Evolutionary conservation across 2,888 invertebrate genomes (phyloP).

Genomic region (Himalopsyche japonica): DNA sequence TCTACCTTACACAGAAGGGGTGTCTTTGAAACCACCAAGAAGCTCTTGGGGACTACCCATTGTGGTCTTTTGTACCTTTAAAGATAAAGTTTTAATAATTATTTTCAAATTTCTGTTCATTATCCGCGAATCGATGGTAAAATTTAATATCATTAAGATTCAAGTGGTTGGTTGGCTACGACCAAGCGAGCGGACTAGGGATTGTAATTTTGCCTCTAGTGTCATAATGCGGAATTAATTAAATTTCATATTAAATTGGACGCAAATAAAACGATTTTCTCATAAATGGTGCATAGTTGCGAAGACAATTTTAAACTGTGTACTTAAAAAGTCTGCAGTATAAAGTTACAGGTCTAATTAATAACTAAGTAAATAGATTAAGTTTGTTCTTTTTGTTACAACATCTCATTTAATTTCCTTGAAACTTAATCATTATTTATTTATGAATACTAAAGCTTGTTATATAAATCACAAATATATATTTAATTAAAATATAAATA

Average conservation of each 20-base stretch:
- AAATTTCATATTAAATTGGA: not conserved
- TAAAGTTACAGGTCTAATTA: not conserved
- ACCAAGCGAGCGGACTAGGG: not conserved
- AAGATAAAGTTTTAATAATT: constrained; percentile 41
- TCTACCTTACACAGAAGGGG: not conserved
- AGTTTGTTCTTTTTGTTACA: not conserved
- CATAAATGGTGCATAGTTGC: not conserved
- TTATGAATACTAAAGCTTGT: no score
- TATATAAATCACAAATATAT: no score
- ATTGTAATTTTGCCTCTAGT: not conserved
- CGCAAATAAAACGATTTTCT: not conserved
- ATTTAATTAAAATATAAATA: no score
- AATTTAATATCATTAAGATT: constrained; percentile 57
- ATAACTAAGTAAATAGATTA: not conserved
- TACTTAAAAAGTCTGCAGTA: not conserved
- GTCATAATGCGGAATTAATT: constrained; percentile 13
- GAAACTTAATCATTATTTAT: no score
- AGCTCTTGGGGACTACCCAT: constrained; percentile 24
- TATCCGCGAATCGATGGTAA: constrained; percentile 40
- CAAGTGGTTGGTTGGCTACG: constrained; percentile 42
- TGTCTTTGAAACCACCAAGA: constrained; percentile 37
- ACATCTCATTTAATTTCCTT: no score
- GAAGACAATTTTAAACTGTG: not conserved
- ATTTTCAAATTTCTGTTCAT: constrained; percentile 42
- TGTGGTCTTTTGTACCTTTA: constrained; percentile 40